Conservation (phyloP, 2,888 invertebrate species). For the Mythimna pallens region DNA sequence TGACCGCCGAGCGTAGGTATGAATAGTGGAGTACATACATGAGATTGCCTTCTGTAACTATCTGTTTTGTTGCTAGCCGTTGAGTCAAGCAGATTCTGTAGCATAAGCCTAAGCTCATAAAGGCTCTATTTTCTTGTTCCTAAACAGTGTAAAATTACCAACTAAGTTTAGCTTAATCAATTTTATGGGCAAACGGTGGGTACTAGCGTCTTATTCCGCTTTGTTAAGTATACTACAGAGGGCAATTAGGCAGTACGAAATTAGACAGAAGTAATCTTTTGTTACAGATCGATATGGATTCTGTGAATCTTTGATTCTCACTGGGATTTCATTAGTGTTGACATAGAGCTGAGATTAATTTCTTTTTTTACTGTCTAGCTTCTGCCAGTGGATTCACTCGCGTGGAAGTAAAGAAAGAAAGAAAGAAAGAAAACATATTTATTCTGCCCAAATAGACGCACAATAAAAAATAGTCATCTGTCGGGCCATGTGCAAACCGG, state of each 20-base stretch:
- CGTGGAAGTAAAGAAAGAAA: too few species aligned
- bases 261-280: slow-evolving; percentile 39
- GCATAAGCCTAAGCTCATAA: slow-evolving; percentile 22
- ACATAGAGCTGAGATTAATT: neutral
- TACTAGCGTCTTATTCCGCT: slow-evolving; percentile 46
- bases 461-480: too few species aligned
- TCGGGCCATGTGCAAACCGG: too few species aligned
- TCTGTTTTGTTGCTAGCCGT: neutral
- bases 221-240: slow-evolving; percentile 47
- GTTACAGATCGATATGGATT: slow-evolving; percentile 26
- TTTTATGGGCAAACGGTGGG: slow-evolving; percentile 54
- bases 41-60: too few species aligned
- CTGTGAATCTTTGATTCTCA: neutral
- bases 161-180: slow-evolving; percentile 56
- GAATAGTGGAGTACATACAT: too few species aligned
- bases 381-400: too few species aligned
- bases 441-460: too few species aligned
- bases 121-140: slow-evolving; percentile 48
- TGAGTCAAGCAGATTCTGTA: neutral
- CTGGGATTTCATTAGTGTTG: slow-evolving; percentile 5
- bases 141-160: slow-evolving; percentile 54
- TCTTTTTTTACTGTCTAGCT: neutral
- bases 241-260: slow-evolving; percentile 42
- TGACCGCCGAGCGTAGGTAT: too few species aligned
- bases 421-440: too few species aligned